A percentile compares a stretch with the other conserved stretches of the same genome.
These are phyloP conservation scores for Leiothrix lutea DNA, from an alignment of 2,113 vertebrate genomes.

Conservation along the genomic window DNA sequence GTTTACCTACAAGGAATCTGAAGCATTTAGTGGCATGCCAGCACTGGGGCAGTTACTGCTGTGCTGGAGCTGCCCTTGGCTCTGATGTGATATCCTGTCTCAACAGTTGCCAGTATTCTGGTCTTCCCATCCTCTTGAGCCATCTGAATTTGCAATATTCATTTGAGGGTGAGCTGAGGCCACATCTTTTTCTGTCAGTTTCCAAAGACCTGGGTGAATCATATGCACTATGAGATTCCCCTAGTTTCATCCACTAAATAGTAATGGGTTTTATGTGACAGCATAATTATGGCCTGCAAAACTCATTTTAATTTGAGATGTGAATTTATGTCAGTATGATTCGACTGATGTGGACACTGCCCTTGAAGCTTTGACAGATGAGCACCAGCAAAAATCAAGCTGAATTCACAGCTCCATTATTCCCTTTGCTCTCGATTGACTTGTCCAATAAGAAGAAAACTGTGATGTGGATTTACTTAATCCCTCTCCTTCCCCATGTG, in stretches of 20 bases:
- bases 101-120: background rate
- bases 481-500: accelerated
- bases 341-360: background rate
- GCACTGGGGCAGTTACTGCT: background rate
- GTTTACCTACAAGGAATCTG: background rate
- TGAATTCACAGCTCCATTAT: background rate
- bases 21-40: background rate
- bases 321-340: background rate
- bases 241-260: background rate
- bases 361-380: background rate
- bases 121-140: background rate
- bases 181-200: background rate
- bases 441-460: background rate
- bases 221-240: background rate
- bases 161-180: background rate
- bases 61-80: background rate
- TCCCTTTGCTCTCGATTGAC: background rate
- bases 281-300: background rate
- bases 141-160: background rate
- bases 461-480: background rate
- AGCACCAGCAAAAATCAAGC: background rate
- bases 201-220: background rate
- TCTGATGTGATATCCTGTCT: constrained; percentile 9
- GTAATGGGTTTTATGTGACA: background rate
- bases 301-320: background rate